A percentile compares a stretch with the other conserved stretches of the same genome.
Conservation (phyloP, 2,113 vertebrate genomes). For the Eulacestoma nigropectus region DNA sequence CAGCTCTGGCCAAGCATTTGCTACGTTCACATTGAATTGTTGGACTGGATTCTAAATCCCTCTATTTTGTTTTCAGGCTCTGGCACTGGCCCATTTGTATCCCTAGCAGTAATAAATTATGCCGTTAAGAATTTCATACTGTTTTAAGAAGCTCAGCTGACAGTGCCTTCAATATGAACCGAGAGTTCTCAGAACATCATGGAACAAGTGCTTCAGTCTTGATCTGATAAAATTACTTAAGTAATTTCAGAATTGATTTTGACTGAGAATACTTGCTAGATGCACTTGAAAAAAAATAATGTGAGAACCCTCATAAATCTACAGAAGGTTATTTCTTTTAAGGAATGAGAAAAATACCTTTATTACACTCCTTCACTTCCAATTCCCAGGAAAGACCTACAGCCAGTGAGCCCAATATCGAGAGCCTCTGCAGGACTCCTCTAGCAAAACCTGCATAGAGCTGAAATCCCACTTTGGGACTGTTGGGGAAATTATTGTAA, state of each 20-base stretch:
- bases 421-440: neutral
- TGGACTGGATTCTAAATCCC: neutral
- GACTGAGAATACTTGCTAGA: neutral
- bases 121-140: neutral
- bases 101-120: neutral
- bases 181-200: neutral
- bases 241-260: neutral
- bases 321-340: neutral
- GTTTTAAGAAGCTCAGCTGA: neutral
- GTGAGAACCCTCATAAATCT: neutral
- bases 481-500: neutral
- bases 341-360: neutral
- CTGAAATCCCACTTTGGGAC: neutral
- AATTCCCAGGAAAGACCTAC: neutral
- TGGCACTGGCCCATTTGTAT: neutral
- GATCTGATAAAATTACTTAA: neutral
- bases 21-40: neutral
- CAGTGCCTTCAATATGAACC: neutral
- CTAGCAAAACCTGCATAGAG: neutral
- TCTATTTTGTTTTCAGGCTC: neutral
- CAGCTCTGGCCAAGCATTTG: neutral
- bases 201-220: neutral
- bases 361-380: neutral
- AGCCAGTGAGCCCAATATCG: fast-evolving
- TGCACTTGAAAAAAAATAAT: neutral